These are phyloP conservation scores for Acleris holmiana DNA, from an alignment of 2,888 invertebrate species.

Conservation along the genomic window DNA sequence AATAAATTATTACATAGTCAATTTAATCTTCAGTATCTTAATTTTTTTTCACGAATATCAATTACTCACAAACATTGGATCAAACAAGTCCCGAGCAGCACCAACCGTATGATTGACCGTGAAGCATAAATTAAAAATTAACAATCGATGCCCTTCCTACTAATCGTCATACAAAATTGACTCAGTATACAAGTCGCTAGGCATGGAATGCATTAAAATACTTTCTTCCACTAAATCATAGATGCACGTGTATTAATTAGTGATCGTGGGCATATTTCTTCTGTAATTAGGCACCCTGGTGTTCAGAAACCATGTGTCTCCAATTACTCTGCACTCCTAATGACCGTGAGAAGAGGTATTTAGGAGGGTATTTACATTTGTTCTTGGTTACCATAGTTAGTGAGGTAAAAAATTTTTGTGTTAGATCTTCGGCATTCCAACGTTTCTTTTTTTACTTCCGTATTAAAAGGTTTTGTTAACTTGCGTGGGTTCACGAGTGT, in stretches of 20 bases:
- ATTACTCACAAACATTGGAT: slow-evolving; percentile 13
- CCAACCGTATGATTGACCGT: slow-evolving; percentile 18
- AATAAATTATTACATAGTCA: too few relatives aligned
- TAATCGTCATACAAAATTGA: too few relatives aligned
- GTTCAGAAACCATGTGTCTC: slow-evolving; percentile 58
- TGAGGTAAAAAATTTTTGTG: slow-evolving; percentile 1
- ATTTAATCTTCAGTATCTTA: too few relatives aligned
- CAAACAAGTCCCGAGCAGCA: slow-evolving; percentile 31
- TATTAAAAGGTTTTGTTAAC: background rate
- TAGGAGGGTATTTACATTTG: slow-evolving; percentile 27
- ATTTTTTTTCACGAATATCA: too few relatives aligned
- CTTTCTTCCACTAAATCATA: slow-evolving; percentile 34
- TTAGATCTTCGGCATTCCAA: background rate
- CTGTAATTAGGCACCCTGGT: slow-evolving; percentile 60
- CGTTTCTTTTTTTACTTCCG: background rate
- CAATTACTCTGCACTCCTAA: slow-evolving; percentile 63
- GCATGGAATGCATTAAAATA: slow-evolving; percentile 28
- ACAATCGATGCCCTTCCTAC: too few relatives aligned
- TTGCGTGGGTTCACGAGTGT: too few relatives aligned
- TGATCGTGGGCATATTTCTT: slow-evolving; percentile 64
- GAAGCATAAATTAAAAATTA: slow-evolving; percentile 38
- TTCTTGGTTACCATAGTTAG: slow-evolving; percentile 19
- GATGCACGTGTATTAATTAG: slow-evolving; percentile 49
- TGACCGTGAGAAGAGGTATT: slow-evolving; percentile 56
- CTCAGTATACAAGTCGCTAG: too few relatives aligned